Evolutionary conservation across 2,888 invertebrate species (phyloP).

Genomic region (Carcina quercana): DNA sequence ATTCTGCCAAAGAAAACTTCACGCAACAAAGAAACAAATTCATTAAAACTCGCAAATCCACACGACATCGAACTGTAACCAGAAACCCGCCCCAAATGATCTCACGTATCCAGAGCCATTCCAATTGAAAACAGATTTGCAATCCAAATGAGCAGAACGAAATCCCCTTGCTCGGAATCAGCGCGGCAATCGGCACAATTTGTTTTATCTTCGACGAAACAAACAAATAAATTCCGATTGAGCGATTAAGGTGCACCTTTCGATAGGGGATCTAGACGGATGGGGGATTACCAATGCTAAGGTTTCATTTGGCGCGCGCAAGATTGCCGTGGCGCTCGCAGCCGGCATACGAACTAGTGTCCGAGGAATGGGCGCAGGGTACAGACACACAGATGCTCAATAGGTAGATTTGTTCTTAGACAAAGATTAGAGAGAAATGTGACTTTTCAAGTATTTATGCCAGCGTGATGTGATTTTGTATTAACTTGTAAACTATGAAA

Average conservation of each 20-base stretch:
- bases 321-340: constrained; percentile 23
- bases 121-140: constrained; percentile 19
- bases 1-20: too few relatives aligned
- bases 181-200: constrained; percentile 43
- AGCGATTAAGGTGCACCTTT: constrained; percentile 56
- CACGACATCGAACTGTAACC: too few relatives aligned
- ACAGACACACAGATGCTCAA: background rate
- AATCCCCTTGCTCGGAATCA: constrained; percentile 22
- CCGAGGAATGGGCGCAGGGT: background rate
- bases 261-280: constrained; percentile 43
- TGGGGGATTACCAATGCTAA: constrained; percentile 34
- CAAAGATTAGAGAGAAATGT: background rate
- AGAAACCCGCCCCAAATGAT: too few relatives aligned
- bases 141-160: constrained; percentile 11
- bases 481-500: background rate
- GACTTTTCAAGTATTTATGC: background rate
- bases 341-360: constrained; percentile 26
- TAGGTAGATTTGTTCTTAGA: background rate
- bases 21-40: too few relatives aligned
- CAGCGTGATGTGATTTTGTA: background rate
- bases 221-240: constrained; percentile 58
- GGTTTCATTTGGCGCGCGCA: constrained; percentile 30
- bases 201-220: constrained; percentile 34
- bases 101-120: too few relatives aligned
- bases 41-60: too few relatives aligned